Conservation (phyloP, 2,888 invertebrate genomes). For the Aspidiotus rigidus region DNA sequence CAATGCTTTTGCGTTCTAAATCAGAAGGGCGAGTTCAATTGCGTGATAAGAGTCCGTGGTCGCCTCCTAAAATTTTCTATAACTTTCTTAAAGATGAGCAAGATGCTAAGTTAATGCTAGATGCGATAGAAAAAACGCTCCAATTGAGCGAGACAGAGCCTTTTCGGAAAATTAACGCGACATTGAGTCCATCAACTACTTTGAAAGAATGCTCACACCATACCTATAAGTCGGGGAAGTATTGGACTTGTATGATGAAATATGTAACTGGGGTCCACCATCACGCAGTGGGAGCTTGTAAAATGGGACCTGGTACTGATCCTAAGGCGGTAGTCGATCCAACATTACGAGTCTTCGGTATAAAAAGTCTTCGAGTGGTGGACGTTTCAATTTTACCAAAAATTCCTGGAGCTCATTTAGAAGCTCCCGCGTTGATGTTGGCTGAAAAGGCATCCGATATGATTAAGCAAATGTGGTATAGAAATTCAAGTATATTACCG, state of each 20-base stretch:
- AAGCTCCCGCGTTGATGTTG: conserved; percentile 48
- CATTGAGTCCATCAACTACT: conserved; percentile 47
- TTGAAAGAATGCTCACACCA: conserved; percentile 50
- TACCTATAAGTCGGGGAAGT: conserved; percentile 51
- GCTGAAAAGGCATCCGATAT: conserved; percentile 44
- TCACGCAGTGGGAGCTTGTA: conserved; percentile 59
- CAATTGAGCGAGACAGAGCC: conserved; percentile 37
- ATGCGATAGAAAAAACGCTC: conserved; percentile 38
- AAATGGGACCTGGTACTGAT: conserved; percentile 51
- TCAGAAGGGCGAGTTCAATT: conserved; percentile 48
- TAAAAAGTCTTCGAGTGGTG: conserved; percentile 48
- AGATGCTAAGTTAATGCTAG: conserved; percentile 41
- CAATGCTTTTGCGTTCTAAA: conserved; percentile 52
- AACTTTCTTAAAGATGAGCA: conserved; percentile 46
- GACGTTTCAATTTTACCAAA: conserved; percentile 50
- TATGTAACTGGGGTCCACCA: conserved; percentile 53
- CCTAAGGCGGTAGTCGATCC: conserved; percentile 47
- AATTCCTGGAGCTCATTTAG: conserved; percentile 50
- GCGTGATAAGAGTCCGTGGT: conserved; percentile 45
- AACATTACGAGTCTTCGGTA: conserved; percentile 48
- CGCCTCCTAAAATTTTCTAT: conserved; percentile 47
- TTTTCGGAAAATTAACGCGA: conserved; percentile 40
- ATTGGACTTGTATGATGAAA: conserved; percentile 57
- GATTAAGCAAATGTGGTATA: conserved; percentile 38
- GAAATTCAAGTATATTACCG: background rate